Percentiles rank a stretch among this genome's conserved stretches.
These are phyloP conservation scores for Hepsetus odoe DNA, from an alignment of 2,113 vertebrate species.

Conservation along the genomic window DNA sequence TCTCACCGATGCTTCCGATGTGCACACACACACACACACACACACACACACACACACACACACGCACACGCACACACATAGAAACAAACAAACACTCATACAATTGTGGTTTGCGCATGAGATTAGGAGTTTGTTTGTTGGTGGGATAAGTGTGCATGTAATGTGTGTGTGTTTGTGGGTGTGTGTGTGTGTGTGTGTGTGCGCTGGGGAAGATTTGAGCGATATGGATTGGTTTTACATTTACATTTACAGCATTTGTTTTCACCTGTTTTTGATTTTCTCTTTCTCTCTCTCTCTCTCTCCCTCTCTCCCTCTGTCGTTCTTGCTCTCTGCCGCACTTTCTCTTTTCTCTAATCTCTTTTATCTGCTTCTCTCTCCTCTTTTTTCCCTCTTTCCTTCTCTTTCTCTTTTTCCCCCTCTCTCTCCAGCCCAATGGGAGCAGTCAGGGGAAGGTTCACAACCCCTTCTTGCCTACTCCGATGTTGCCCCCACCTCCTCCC, in stretches of 20 bases:
- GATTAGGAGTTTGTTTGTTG: conserved; percentile 34
- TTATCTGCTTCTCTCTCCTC: not conserved
- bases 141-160: conserved; percentile 13
- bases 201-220: not conserved
- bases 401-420: conserved; percentile 22
- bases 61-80: conserved; percentile 41
- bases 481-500: conserved; percentile 96
- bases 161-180: not conserved
- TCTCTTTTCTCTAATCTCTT: too few relatives aligned
- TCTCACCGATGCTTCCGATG: conserved; percentile 47
- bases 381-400: conserved; percentile 15
- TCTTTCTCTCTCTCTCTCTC: conserved; percentile 3
- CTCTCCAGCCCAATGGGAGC: conserved; percentile 90
- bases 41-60: conserved; percentile 45
- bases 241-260: too few relatives aligned
- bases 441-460: conserved; percentile 99
- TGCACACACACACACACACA: conserved; percentile 46
- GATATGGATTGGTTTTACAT: not conserved
- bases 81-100: too few relatives aligned
- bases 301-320: not conserved
- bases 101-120: conserved; percentile 40
- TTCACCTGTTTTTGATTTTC: conserved; percentile 30
- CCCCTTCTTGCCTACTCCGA: conserved; percentile 97
- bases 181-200: not conserved
- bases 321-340: conserved; percentile 22